Percentiles rank a stretch among this genome's conserved stretches.
Evolutionary conservation across 2,113 vertebrate genomes (phyloP).

Genomic region (Setophaga kirtlandii): DNA sequence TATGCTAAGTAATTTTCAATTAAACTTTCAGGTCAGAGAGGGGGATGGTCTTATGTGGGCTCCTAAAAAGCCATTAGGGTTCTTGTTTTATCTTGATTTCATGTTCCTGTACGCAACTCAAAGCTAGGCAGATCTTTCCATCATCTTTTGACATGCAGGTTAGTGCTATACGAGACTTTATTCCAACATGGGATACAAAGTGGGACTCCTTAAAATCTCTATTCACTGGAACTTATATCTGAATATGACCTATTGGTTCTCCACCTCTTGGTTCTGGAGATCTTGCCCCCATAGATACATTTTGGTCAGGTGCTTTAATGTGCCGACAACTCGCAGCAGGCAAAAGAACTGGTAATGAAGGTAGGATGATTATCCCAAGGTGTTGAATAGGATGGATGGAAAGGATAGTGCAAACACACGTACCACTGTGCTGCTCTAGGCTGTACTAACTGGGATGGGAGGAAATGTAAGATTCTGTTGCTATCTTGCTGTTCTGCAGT

Average conservation of each 20-base stretch:
- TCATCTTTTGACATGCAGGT: neutral
- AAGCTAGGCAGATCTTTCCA: neutral
- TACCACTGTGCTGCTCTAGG: neutral
- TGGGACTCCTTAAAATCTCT: neutral
- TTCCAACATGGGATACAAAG: neutral
- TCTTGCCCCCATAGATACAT: neutral
- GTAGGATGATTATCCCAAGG: neutral
- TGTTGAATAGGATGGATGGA: neutral
- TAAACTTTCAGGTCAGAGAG: neutral
- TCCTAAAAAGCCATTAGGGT: neutral
- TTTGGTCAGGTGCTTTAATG: neutral
- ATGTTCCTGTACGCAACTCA: neutral
- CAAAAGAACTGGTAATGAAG: neutral
- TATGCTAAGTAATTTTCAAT: neutral
- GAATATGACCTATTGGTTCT: neutral
- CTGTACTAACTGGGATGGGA: neutral
- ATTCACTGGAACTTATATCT: neutral
- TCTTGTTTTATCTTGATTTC: neutral
- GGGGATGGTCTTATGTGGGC: neutral
- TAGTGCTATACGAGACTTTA: neutral
- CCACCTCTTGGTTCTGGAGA: neutral
- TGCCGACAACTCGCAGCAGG: neutral
- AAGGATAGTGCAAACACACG: fast-evolving
- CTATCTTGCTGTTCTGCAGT: neutral
- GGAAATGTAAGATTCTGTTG: neutral